Conservation (phyloP, 2,797 vertebrate species). For the Cottoperca gobio region DNA sequence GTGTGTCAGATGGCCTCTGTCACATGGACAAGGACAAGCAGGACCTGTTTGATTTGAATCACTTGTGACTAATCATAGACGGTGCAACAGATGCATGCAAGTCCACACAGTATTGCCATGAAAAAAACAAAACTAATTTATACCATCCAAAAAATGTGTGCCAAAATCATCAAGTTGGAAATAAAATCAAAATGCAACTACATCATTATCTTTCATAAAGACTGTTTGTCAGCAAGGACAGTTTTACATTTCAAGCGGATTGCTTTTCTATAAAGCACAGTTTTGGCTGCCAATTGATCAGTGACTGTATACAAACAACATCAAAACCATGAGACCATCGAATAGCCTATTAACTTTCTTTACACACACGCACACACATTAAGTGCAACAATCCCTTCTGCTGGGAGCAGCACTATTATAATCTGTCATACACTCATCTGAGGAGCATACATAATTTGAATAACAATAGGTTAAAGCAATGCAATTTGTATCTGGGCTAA, state of each 20-base stretch:
- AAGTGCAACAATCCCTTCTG: slow-evolving; percentile 62
- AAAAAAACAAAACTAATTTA: slow-evolving; percentile 18
- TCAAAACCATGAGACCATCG: slow-evolving; percentile 59
- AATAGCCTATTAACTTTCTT: slow-evolving; percentile 68
- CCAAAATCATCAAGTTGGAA: slow-evolving; percentile 53
- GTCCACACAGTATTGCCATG: not conserved
- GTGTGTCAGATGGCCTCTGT: slow-evolving; percentile 58
- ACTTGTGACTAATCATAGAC: slow-evolving; percentile 50
- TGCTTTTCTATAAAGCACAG: slow-evolving; percentile 31
- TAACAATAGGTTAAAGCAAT: slow-evolving; percentile 73
- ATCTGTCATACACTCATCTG: slow-evolving; percentile 68
- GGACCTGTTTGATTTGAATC: slow-evolving; percentile 51
- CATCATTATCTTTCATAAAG: slow-evolving; percentile 58
- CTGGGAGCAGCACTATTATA: slow-evolving; percentile 66
- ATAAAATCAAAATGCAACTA: slow-evolving; percentile 40
- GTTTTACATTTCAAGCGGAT: slow-evolving; percentile 55
- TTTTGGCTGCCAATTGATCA: slow-evolving; percentile 68
- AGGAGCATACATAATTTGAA: slow-evolving; percentile 71
- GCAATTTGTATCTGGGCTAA: slow-evolving; percentile 62
- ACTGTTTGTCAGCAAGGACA: slow-evolving; percentile 35
- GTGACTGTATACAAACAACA: slow-evolving; percentile 64
- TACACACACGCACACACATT: slow-evolving; percentile 33
- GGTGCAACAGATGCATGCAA: slow-evolving; percentile 17
- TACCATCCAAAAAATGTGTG: slow-evolving; percentile 29
- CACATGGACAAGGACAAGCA: slow-evolving; percentile 40